phyloP scores from a whole-genome alignment of 2,797 vertebrate genomes.

The Alectoris magna region DNA sequence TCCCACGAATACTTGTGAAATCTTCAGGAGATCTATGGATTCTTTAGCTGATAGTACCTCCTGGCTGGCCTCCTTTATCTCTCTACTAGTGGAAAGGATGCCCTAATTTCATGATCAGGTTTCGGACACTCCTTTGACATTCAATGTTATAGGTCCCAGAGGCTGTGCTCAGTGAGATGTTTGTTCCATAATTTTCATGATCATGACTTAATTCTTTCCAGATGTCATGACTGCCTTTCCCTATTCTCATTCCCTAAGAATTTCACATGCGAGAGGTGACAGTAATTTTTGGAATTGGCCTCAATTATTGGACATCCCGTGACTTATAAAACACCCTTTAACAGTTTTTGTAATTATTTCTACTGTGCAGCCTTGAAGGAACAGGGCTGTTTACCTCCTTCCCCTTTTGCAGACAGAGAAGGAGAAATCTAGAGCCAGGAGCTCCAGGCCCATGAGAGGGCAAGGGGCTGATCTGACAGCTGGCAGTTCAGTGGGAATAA shows the following conservation, averaged over 20 bases:
- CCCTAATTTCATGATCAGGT: not conserved
- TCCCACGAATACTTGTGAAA: slow-evolving; percentile 40
- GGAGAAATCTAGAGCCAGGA: not conserved
- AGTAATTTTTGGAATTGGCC: not conserved
- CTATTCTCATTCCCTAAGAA: not conserved
- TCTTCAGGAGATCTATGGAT: slow-evolving; percentile 51
- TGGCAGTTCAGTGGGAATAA: not conserved
- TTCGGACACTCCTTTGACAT: not conserved
- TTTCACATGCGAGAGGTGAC: not conserved
- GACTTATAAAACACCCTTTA: not conserved
- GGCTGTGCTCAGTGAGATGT: not conserved
- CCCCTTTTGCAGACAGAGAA: not conserved
- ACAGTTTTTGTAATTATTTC: not conserved
- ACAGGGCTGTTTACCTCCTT: not conserved
- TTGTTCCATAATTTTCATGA: not conserved
- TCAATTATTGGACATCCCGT: not conserved
- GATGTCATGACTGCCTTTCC: not conserved
- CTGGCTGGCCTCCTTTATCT: slow-evolving; percentile 19
- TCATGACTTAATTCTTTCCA: not conserved
- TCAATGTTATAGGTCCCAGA: not conserved
- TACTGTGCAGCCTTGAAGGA: not conserved
- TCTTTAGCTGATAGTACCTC: slow-evolving; percentile 46
- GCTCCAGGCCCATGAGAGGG: not conserved
- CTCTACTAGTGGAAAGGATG: not conserved
- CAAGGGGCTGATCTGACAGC: not conserved